Percentiles rank a stretch among this genome's conserved stretches.
These are phyloP conservation scores for Toxotes jaculatrix DNA, from an alignment of 2,113 vertebrate genomes.

Conservation along the genomic window DNA sequence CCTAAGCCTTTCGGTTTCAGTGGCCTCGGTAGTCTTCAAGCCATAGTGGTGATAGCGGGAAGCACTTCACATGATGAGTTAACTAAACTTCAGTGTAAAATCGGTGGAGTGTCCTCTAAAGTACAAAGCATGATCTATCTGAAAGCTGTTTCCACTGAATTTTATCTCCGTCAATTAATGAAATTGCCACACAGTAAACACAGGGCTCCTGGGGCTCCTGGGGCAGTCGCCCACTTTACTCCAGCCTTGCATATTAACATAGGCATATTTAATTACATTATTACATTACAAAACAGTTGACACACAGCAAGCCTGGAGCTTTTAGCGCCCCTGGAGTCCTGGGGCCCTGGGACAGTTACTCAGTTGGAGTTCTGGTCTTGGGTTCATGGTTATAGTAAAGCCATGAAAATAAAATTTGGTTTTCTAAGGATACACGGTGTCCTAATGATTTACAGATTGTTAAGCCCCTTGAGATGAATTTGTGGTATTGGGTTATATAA, in stretches of 20 bases:
- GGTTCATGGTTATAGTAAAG: not conserved
- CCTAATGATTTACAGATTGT: not conserved
- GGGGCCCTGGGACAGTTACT: not conserved
- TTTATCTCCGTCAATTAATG: not conserved
- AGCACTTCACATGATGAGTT: not conserved
- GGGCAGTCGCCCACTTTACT: not conserved
- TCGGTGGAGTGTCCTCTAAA: not conserved
- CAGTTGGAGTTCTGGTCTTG: not conserved
- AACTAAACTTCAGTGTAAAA: not conserved
- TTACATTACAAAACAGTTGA: conserved; percentile 2
- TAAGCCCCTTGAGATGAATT: not conserved
- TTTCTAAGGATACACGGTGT: not conserved
- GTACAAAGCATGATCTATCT: not conserved
- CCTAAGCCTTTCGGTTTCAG: not conserved
- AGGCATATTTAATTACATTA: not conserved
- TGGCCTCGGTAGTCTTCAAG: not conserved
- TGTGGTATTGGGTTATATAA: not conserved
- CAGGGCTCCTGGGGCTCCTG: not conserved
- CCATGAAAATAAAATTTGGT: not conserved
- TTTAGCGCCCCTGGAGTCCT: not conserved
- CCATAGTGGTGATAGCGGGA: too few relatives aligned
- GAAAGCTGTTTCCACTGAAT: not conserved
- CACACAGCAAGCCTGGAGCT: not conserved
- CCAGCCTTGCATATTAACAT: not conserved
- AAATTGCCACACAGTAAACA: not conserved